Percentiles rank a stretch among this genome's conserved stretches.
phyloP scores from a whole-genome alignment of 2,888 invertebrate genomes.

The Megamerina dolium region DNA sequence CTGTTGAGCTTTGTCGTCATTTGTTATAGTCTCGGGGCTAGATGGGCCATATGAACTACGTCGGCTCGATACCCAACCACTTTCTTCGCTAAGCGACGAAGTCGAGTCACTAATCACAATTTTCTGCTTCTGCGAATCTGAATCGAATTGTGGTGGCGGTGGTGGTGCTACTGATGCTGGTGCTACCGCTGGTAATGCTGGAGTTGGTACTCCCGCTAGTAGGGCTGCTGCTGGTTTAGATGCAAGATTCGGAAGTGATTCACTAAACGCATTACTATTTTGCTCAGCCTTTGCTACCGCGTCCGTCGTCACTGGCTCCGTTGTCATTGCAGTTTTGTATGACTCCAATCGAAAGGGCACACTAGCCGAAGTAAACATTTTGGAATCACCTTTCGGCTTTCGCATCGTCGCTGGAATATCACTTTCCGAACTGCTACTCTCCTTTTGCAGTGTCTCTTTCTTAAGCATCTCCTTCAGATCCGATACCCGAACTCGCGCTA shows the following conservation, averaged over 20 bases:
- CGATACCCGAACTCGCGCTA: constrained; percentile 46
- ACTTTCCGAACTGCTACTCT: constrained; percentile 54
- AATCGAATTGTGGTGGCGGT: constrained; percentile 60
- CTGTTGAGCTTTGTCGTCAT: constrained; percentile 21
- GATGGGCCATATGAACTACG: constrained; percentile 60
- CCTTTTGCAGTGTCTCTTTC: constrained; percentile 39
- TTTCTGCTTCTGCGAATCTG: constrained; percentile 30
- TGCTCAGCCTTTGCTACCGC: constrained; percentile 38
- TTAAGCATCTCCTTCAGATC: constrained; percentile 48
- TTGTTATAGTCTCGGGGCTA: constrained; percentile 53
- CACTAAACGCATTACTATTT: constrained; percentile 55
- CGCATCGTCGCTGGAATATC: constrained; percentile 53
- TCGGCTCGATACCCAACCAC: constrained; percentile 82
- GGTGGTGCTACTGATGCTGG: too few species aligned
- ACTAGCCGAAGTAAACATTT: constrained; percentile 54
- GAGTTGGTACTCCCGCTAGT: too few species aligned
- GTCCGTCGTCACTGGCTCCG: constrained; percentile 56
- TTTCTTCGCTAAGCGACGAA: constrained; percentile 72
- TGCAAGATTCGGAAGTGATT: constrained; percentile 67
- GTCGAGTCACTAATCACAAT: constrained; percentile 54
- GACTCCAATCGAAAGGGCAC: constrained; percentile 62
- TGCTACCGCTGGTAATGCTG: too few species aligned
- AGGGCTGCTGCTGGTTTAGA: too few species aligned
- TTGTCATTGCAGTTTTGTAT: constrained; percentile 34
- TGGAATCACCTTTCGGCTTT: constrained; percentile 42